Base-by-base conservation (phyloP, 2,888 invertebrate genomes). In the Pseudococcus jackbeardsleyi region DNA sequence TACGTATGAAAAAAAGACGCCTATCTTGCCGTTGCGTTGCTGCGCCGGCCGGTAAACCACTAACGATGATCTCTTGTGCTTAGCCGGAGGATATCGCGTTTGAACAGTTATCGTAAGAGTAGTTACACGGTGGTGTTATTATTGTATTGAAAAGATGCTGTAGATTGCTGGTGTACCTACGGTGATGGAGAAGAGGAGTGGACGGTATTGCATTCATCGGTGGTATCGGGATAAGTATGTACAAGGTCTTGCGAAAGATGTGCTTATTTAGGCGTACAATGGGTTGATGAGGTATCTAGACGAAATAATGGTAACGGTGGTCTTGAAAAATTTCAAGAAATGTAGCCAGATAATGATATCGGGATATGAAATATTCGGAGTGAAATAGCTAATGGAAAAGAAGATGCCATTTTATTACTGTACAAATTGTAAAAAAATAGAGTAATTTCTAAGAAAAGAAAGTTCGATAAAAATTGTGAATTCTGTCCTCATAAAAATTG, bases 41-140 rank as follows among this genome's bases (percentile, higher is more conserved):
- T n/a, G n/a, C 59, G n/a, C 59, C 59, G n/a, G n/a, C 59, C 59
- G n/a, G 59, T 59, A 59, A 59, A 59, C 59, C 59, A 59, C 59
- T 59, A 15, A 59, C 15, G 59, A 59, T 50, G 48, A 9, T 50
- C n/a, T 17, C n/a, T 59, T 59, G 7, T n/a, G n/a, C 15, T 50
- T 59, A 59, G 59, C 59, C 59, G 5, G 59, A 59, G 59, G 59
- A n/a, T 59, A 59, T 59, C n/a, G 59, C 59, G 11, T 50, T 59
- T n/a, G 59, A 59, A 59, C n/a, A n/a, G n/a, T 59, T n/a, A 59
- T 59, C 59, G 59, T 59, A 59, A n/a, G 12, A 7, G 7, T 59
- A 59, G 59, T 59, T 59, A 59, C 59, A 59, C 59, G 59, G 59
- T 59, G 59, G 59, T 59, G 26, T 33, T 33, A 59, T 59, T 59